Evolutionary conservation across 2,888 invertebrate genomes (phyloP).

Genomic region (Eupithecia inturbata): DNA sequence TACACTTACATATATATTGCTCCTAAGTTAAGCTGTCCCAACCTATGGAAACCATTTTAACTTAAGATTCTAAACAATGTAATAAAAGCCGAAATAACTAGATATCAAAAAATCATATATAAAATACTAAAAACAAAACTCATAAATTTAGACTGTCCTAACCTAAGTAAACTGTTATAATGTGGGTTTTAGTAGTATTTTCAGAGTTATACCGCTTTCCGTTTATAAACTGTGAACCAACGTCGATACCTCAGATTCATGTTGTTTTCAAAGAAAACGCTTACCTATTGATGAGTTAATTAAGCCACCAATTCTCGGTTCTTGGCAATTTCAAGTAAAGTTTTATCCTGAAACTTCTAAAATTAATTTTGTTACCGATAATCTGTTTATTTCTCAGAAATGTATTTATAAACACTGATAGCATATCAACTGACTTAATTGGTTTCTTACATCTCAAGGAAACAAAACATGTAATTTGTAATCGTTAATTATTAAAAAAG

Average conservation of each 20-base stretch:
- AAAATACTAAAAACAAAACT: too few species aligned
- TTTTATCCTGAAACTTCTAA: neutral
- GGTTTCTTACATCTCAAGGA: neutral
- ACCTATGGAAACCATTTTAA: too few species aligned
- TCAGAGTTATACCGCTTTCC: neutral
- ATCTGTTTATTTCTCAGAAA: neutral
- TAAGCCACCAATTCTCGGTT: slow-evolving; percentile 47
- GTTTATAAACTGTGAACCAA: neutral
- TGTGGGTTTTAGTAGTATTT: neutral
- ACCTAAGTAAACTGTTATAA: too few species aligned
- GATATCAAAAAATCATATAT: too few species aligned
- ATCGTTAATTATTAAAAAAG: neutral
- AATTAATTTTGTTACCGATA: neutral
- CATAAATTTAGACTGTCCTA: too few species aligned
- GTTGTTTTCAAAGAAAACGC: slow-evolving; percentile 66
- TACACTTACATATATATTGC: too few species aligned
- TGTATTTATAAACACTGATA: neutral
- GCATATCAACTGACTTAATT: neutral
- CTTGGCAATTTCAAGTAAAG: slow-evolving; percentile 13
- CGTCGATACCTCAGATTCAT: slow-evolving; percentile 54
- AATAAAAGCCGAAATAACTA: too few species aligned
- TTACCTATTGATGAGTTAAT: slow-evolving; percentile 76
- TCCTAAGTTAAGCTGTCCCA: too few species aligned
- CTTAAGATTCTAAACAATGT: too few species aligned
- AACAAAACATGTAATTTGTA: neutral